Evolutionary conservation across 2,113 vertebrate genomes (phyloP).

Genomic region (Hippocampus comes): DNA sequence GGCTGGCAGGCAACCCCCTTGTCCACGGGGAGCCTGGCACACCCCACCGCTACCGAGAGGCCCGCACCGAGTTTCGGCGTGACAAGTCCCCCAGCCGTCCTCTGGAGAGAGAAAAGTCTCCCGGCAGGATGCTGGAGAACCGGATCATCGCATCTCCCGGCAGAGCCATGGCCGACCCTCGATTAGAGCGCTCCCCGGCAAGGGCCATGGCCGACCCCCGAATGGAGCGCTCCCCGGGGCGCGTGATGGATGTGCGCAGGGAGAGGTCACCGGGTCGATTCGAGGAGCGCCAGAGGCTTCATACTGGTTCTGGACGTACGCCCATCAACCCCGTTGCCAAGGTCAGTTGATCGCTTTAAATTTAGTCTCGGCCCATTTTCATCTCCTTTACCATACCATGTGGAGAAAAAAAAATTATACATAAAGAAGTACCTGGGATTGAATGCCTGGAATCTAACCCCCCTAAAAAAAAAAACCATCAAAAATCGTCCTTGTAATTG

Average conservation of each 20-base stretch:
- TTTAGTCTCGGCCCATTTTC: no score
- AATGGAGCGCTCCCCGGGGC: constrained; percentile 83
- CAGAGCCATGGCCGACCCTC: constrained; percentile 80
- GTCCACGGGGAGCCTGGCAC: constrained; percentile 86
- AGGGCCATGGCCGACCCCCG: constrained; percentile 82
- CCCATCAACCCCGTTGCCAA: constrained; percentile 90
- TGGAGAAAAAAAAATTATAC: no score
- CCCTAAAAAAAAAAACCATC: no score
- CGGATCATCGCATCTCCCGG: constrained; percentile 72
- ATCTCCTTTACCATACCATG: no score
- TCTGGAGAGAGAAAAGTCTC: constrained; percentile 92
- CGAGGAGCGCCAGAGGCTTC: constrained; percentile 88
- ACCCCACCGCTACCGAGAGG: constrained; percentile 92
- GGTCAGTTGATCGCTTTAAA: constrained; percentile 57
- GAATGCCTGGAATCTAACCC: no score
- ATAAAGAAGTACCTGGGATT: no score
- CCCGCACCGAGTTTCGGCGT: constrained; percentile 87
- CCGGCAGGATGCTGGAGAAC: constrained; percentile 83
- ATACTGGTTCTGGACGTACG: constrained; percentile 84
- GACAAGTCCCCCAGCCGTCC: constrained; percentile 90
- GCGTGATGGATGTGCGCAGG: constrained; percentile 82
- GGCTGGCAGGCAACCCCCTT: constrained; percentile 84
- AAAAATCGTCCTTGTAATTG: no score
- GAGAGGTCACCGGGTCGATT: constrained; percentile 87
- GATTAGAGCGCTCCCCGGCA: constrained; percentile 88